Evolutionary conservation across 2,888 invertebrate genomes (phyloP), one percentile per base, ranked within the genome.

Genomic region (Ectemnius cavifrons): DNA sequence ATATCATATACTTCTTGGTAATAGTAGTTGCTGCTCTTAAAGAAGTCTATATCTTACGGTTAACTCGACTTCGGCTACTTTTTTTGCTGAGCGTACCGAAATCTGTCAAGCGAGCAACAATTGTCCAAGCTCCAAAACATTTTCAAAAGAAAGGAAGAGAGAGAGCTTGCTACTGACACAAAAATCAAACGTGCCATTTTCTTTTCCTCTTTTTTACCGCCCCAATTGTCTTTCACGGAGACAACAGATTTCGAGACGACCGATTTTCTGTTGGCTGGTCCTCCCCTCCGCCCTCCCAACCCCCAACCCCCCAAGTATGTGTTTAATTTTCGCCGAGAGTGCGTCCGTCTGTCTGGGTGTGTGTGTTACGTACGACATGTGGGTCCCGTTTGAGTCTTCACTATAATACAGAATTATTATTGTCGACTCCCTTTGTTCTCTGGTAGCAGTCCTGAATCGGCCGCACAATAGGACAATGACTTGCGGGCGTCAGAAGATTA

Each of bases 391-490:
- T 81, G 78, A 85, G 84, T 86, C 84, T 86, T 85, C 86, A 87
- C 90, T 91, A 91, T 91, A 91, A 91, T 91, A 91, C 91, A 91
- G 90, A 83, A 90, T 89, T 84, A 87, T 90, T 89, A 89, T 90
- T 90, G 90, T 87, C 84, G 8, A 75, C 62, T 71, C 72, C 79
- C 79, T 37, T 37, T 37, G 37, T 37, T 23, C 37, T 37, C 37
- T 75, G 71, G 67, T 74, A 78, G 79, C 75, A 84, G 81, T 83
- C 63, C 57, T 74, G 73, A 11, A 11, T 37, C 37, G 37, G 37
- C 37, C 37, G 37, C 79, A 81, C 71, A 74, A 80, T 82, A 82
- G 78, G 79, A 74, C 82, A 78, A 73, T 78, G 78, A 80, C 71
- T 79, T 79, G 66, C 73, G 75, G 78, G 82, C 71, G 83, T 37